Conservation (phyloP, 2,888 invertebrate genomes). For the Drosophila ezoana region DNA sequence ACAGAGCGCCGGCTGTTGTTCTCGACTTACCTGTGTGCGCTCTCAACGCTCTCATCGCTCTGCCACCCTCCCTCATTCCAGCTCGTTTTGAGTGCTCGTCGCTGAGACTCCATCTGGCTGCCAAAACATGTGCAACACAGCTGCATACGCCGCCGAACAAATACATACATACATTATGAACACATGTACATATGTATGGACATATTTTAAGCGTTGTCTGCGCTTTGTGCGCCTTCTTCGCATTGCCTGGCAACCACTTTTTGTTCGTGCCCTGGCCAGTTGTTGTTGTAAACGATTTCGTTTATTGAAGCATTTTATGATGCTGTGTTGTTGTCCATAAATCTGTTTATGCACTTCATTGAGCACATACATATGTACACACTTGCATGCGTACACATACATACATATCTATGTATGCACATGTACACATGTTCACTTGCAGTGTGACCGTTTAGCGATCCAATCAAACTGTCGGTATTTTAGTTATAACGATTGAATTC, state of each 20-base stretch:
- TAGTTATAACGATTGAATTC: slow-evolving; percentile 11
- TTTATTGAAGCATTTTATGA: slow-evolving; percentile 76
- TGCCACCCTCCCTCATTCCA: slow-evolving; percentile 21
- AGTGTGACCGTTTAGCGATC: slow-evolving; percentile 29
- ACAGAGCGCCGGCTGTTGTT: slow-evolving; percentile 57
- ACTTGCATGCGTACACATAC: slow-evolving; percentile 7
- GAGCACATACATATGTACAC: slow-evolving; percentile 41
- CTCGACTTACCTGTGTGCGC: slow-evolving; percentile 48
- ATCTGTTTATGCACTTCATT: slow-evolving; percentile 77
- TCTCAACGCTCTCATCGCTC: slow-evolving; percentile 21
- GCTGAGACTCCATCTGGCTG: slow-evolving; percentile 40
- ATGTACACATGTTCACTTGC: slow-evolving; percentile 9
- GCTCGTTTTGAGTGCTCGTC: not conserved
- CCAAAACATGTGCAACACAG: slow-evolving; percentile 76
- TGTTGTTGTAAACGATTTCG: slow-evolving; percentile 68
- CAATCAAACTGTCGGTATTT: slow-evolving; percentile 16
- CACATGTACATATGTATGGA: slow-evolving; percentile 15
- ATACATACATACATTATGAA: slow-evolving; percentile 14
- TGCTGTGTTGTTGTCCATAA: slow-evolving; percentile 71
- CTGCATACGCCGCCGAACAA: slow-evolving; percentile 55
- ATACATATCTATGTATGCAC: slow-evolving; percentile 5
- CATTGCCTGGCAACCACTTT: slow-evolving; percentile 69
- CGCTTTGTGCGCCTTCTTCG: slow-evolving; percentile 54
- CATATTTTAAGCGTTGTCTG: slow-evolving; percentile 55
- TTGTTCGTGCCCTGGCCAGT: slow-evolving; percentile 50